phyloP scores from a whole-genome alignment of 2,888 invertebrate genomes.

The Sylvicola cinctus region DNA sequence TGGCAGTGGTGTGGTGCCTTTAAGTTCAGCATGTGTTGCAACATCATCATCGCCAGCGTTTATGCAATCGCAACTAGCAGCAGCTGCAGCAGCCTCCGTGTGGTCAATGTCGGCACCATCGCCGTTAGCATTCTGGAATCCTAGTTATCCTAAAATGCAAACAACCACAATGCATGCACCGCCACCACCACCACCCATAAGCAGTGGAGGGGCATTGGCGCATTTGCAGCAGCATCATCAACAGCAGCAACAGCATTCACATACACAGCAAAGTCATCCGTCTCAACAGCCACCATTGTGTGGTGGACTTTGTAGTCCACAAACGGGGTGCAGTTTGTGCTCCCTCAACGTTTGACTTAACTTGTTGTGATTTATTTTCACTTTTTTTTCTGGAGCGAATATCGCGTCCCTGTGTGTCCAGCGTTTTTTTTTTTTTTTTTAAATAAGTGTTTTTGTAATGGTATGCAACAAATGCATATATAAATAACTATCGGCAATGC shows the following conservation, averaged over 20 bases:
- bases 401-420: too few relatives aligned
- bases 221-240: conserved; percentile 3
- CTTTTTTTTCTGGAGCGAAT: too few relatives aligned
- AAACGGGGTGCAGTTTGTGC: conserved; percentile 6
- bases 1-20: too few relatives aligned
- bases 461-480: too few relatives aligned
- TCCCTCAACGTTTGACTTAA: conserved; percentile 5
- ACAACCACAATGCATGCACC: too few relatives aligned
- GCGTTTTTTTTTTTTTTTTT: too few relatives aligned
- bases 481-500: too few relatives aligned
- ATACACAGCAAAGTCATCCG: neutral
- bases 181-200: too few relatives aligned
- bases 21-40: conserved; percentile 2
- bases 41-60: conserved; percentile 2
- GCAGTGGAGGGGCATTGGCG: neutral
- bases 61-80: conserved; percentile 3
- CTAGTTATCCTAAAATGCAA: conserved; percentile 4
- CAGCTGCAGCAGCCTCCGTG: neutral
- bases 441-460: too few relatives aligned
- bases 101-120: neutral
- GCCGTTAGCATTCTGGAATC: conserved; percentile 3
- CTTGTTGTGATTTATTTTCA: neutral
- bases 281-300: conserved; percentile 3
- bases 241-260: neutral
- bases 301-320: conserved; percentile 5